These are phyloP conservation scores for Hoplodrina blanda DNA, from an alignment of 2,888 invertebrate species.

Conservation along the genomic window DNA sequence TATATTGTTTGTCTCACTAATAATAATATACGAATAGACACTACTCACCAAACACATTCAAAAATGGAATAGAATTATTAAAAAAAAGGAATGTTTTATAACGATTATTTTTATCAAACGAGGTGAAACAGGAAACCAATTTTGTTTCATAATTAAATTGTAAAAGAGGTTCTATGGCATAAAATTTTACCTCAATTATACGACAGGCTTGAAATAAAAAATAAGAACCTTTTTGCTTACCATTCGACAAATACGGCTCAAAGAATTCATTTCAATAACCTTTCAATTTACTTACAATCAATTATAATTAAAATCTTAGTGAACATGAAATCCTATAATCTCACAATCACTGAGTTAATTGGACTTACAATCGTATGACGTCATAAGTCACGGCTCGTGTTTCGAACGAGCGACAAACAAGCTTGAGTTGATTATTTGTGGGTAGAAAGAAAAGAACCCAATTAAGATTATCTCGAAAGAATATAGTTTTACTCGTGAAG, in stretches of 20 bases:
- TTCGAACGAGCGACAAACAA: not conserved
- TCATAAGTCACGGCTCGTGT: slow-evolving; percentile 8
- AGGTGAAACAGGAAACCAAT: not conserved
- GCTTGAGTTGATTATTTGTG: slow-evolving; percentile 14
- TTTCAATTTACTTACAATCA: slow-evolving; percentile 9
- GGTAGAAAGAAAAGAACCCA: not conserved
- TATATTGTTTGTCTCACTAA: too few species aligned
- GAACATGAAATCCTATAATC: slow-evolving; percentile 18
- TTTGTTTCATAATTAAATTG: not conserved
- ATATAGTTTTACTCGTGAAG: too few species aligned
- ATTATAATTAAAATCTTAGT: slow-evolving; percentile 26
- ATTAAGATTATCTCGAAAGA: not conserved
- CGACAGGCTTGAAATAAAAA: not conserved
- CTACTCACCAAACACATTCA: too few species aligned
- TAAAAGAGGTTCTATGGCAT: not conserved
- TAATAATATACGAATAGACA: too few species aligned
- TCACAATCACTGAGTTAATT: not conserved
- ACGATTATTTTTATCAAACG: too few species aligned
- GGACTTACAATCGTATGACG: slow-evolving; percentile 13
- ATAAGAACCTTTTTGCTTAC: not conserved
- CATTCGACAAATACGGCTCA: not conserved
- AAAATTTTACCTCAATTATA: not conserved
- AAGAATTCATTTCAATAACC: slow-evolving; percentile 6
- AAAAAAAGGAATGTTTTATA: too few species aligned
- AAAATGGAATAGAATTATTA: too few species aligned